Conservation (phyloP, 2,888 invertebrate species). For the Diploptera punctata region DNA sequence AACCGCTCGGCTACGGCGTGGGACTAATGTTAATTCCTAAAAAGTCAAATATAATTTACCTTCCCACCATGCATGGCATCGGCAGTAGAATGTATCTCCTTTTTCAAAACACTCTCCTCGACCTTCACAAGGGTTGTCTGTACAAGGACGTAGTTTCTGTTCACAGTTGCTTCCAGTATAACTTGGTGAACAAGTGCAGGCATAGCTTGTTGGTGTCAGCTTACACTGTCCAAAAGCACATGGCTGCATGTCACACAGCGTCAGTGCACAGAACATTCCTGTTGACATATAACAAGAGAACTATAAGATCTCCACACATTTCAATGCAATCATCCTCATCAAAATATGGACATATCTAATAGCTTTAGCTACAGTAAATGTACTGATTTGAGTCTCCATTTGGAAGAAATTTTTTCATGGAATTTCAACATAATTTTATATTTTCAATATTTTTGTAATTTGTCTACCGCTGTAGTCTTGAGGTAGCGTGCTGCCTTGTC, state of each 20-base stretch:
- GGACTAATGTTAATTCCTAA: neutral
- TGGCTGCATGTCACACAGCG: slow-evolving; percentile 75
- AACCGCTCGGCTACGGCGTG: too few species aligned
- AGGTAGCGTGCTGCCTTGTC: too few species aligned
- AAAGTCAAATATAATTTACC: slow-evolving; percentile 55
- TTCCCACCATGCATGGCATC: slow-evolving; percentile 78
- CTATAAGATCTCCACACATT: too few species aligned
- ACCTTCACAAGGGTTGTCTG: slow-evolving; percentile 74
- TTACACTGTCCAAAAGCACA: slow-evolving; percentile 72
- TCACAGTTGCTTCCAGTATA: slow-evolving; percentile 71
- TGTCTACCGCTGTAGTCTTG: too few species aligned
- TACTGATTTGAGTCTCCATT: too few species aligned
- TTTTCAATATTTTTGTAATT: too few species aligned
- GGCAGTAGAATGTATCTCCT: slow-evolving; percentile 68
- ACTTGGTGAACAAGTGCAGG: slow-evolving; percentile 71
- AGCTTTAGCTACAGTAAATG: too few species aligned
- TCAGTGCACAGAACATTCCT: slow-evolving; percentile 79
- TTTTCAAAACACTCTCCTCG: slow-evolving; percentile 75
- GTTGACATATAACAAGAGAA: too few species aligned
- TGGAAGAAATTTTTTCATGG: too few species aligned
- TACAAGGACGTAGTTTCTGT: slow-evolving; percentile 72
- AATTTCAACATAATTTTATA: too few species aligned
- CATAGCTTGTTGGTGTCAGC: slow-evolving; percentile 58
- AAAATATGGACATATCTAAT: too few species aligned
- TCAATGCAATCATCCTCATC: too few species aligned